These are phyloP conservation scores for Chrosomus eos DNA, from an alignment of 2,797 vertebrate genomes.

Conservation along the genomic window DNA sequence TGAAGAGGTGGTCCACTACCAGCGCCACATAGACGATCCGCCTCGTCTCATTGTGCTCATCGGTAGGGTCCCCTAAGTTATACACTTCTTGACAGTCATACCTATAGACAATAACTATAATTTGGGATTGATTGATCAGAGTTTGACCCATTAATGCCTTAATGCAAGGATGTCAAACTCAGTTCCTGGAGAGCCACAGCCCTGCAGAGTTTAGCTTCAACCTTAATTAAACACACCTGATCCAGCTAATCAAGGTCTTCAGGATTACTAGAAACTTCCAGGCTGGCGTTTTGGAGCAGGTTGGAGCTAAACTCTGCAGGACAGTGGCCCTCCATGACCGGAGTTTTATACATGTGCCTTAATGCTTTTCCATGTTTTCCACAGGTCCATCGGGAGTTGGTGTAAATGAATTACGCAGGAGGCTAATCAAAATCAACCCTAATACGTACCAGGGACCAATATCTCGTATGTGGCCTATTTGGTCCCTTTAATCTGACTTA, in stretches of 20 bases:
- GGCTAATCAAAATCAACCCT: conserved; percentile 85
- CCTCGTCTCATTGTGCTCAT: conserved; percentile 85
- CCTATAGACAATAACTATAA: neutral
- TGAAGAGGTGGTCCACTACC: conserved; percentile 88
- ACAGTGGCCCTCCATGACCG: neutral
- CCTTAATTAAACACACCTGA: neutral
- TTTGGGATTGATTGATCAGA: neutral
- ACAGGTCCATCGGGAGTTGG: conserved; percentile 91
- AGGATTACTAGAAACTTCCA: neutral
- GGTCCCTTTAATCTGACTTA: neutral
- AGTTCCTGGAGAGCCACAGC: too few relatives aligned
- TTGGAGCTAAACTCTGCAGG: neutral
- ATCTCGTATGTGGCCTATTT: conserved; percentile 80
- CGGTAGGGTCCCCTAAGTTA: conserved; percentile 74
- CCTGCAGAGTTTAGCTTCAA: neutral
- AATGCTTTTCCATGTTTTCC: neutral
- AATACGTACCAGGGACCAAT: conserved; percentile 83
- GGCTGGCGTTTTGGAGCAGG: neutral
- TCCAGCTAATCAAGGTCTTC: neutral
- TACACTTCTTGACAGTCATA: neutral
- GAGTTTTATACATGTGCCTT: neutral
- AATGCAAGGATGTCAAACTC: neutral
- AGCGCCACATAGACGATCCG: conserved; percentile 78
- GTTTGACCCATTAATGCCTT: neutral
- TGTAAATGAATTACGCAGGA: conserved; percentile 87